A percentile compares a stretch with the other conserved stretches of the same genome.
Conservation (phyloP, 2,113 vertebrate genomes). For the Porphyrio hochstetteri region DNA sequence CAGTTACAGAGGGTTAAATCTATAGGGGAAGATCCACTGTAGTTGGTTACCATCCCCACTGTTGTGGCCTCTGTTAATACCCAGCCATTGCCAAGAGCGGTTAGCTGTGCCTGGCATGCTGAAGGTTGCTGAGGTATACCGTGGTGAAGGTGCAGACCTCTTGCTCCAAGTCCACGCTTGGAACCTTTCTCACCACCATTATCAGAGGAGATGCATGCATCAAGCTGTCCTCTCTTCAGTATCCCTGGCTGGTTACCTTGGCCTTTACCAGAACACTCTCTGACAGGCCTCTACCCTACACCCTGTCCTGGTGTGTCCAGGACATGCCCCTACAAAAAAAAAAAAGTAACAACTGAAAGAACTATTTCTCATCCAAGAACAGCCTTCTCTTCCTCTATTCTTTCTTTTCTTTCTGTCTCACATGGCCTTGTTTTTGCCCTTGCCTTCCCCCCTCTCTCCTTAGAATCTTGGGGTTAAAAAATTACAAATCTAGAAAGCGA, state of each 20-base stretch:
- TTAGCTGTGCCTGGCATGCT: background rate
- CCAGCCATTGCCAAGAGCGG: background rate
- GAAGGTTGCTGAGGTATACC: background rate
- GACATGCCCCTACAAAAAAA: background rate
- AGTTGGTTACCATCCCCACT: background rate
- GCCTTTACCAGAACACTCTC: background rate
- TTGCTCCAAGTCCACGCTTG: background rate
- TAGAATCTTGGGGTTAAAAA: background rate
- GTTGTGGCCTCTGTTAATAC: background rate
- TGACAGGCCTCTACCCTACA: background rate
- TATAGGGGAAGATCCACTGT: background rate
- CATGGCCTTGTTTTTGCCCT: background rate
- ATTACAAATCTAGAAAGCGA: background rate
- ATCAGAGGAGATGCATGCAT: background rate
- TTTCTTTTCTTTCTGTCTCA: background rate
- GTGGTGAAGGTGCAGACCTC: background rate
- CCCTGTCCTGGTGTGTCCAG: no score
- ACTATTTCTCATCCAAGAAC: no score
- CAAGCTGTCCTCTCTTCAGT: background rate
- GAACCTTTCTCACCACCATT: background rate
- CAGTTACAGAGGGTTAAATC: background rate
- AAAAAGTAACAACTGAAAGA: background rate
- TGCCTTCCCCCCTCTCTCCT: background rate
- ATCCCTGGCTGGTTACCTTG: background rate
- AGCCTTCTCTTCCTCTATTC: background rate